These are phyloP conservation scores for Galeruca laticollis DNA, from an alignment of 2,888 invertebrate species.

Conservation along the genomic window DNA sequence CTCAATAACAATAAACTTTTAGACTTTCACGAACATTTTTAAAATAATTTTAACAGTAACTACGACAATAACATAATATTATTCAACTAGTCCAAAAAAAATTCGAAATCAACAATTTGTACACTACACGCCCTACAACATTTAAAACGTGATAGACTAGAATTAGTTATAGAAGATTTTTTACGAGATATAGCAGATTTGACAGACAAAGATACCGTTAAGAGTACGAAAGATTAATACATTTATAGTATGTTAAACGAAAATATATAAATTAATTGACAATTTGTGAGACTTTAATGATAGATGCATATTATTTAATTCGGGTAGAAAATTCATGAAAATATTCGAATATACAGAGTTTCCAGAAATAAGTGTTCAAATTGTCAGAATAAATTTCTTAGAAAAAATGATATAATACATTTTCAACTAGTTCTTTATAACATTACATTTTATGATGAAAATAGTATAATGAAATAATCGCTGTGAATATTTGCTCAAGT, in stretches of 20 bases:
- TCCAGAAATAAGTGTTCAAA: too few species aligned
- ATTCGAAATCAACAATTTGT: slow-evolving; percentile 41
- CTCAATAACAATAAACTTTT: slow-evolving; percentile 16
- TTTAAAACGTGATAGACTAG: slow-evolving; percentile 57
- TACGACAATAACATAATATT: slow-evolving; percentile 17
- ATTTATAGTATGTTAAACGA: slow-evolving; percentile 15
- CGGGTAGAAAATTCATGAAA: too few species aligned
- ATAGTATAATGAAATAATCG: too few species aligned
- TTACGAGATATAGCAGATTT: slow-evolving; percentile 50
- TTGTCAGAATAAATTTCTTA: too few species aligned
- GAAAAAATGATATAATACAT: too few species aligned
- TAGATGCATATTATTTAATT: neutral
- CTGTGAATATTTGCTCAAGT: too few species aligned
- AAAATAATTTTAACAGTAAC: slow-evolving; percentile 27
- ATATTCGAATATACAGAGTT: too few species aligned
- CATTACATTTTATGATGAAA: too few species aligned
- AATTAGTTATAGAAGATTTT: slow-evolving; percentile 49
- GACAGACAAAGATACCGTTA: slow-evolving; percentile 50
- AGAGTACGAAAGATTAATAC: slow-evolving; percentile 30
- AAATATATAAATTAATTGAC: slow-evolving; percentile 17
- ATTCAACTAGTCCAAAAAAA: slow-evolving; percentile 42
- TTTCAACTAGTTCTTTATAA: too few species aligned
- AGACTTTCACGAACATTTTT: slow-evolving; percentile 18
- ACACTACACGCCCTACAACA: slow-evolving; percentile 51
- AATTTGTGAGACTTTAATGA: slow-evolving; percentile 19